Conservation (phyloP, 2,888 invertebrate genomes). For the Podabrus alpinus region DNA sequence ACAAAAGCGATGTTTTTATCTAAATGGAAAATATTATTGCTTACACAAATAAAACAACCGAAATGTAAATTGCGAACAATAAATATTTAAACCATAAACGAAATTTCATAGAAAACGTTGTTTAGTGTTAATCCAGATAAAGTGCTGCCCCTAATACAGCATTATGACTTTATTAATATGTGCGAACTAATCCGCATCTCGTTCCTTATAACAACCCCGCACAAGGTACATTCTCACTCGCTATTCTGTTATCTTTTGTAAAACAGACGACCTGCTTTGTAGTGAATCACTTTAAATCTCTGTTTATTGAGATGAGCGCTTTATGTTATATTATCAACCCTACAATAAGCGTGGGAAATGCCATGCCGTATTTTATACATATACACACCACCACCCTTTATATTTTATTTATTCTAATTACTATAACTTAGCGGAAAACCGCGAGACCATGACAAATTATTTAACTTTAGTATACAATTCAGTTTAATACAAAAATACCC, state of each 20-base stretch:
- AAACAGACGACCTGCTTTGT: constrained; percentile 58
- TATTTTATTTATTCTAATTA: constrained; percentile 16
- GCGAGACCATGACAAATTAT: neutral
- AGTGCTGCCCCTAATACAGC: constrained; percentile 44
- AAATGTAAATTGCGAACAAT: constrained; percentile 5
- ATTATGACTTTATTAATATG: constrained; percentile 56
- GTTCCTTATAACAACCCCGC: constrained; percentile 48
- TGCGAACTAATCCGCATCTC: constrained; percentile 47
- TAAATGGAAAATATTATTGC: neutral
- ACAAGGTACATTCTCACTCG: constrained; percentile 50
- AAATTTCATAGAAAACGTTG: constrained; percentile 35
- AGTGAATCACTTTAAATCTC: constrained; percentile 53
- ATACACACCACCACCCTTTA: neutral
- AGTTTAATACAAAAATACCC: neutral
- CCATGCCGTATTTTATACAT: constrained; percentile 16
- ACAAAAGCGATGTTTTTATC: neutral
- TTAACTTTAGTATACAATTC: neutral
- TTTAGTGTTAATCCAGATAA: constrained; percentile 43
- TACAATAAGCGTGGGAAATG: constrained; percentile 47
- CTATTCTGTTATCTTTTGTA: constrained; percentile 57
- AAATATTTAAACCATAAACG: constrained; percentile 23
- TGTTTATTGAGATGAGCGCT: constrained; percentile 54
- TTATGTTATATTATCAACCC: constrained; percentile 35
- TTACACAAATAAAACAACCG: neutral
- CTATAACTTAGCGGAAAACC: neutral